phyloP scores from a whole-genome alignment of 35 echinoderm and acorn worm species.

The Heliocidaris erythrogramma region DNA sequence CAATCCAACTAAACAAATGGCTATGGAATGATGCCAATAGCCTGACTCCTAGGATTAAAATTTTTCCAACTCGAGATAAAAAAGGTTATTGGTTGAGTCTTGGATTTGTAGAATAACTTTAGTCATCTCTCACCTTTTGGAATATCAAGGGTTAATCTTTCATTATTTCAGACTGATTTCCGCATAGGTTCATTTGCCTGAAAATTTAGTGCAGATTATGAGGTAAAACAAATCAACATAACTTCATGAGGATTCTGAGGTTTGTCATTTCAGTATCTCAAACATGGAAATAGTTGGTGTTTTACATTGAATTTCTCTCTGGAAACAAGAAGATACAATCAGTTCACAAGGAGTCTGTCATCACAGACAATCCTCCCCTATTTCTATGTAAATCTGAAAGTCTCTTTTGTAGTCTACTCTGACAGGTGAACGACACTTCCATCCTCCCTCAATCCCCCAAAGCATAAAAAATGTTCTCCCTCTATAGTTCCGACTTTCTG shows the following conservation, averaged over 20 bases:
- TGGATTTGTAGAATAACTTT: background rate
- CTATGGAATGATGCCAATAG: too few relatives aligned
- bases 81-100: background rate
- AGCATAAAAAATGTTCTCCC: slow-evolving; percentile 17
- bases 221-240: too few relatives aligned
- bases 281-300: background rate
- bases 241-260: too few relatives aligned
- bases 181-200: too few relatives aligned
- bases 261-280: background rate
- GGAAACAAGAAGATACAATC: background rate
- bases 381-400: background rate
- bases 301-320: background rate
- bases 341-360: background rate
- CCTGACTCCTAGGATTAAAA: too few relatives aligned
- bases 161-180: too few relatives aligned
- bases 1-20: too few relatives aligned
- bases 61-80: background rate
- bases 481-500: background rate
- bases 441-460: background rate
- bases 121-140: too few relatives aligned
- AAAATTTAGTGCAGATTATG: too few relatives aligned
- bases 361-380: background rate
- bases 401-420: slow-evolving; percentile 11
- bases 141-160: too few relatives aligned
- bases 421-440: slow-evolving; percentile 8